Evolutionary conservation across 1,140 invertebrate genomes (phyloP).

Genomic region (Drosophila lowei): DNA sequence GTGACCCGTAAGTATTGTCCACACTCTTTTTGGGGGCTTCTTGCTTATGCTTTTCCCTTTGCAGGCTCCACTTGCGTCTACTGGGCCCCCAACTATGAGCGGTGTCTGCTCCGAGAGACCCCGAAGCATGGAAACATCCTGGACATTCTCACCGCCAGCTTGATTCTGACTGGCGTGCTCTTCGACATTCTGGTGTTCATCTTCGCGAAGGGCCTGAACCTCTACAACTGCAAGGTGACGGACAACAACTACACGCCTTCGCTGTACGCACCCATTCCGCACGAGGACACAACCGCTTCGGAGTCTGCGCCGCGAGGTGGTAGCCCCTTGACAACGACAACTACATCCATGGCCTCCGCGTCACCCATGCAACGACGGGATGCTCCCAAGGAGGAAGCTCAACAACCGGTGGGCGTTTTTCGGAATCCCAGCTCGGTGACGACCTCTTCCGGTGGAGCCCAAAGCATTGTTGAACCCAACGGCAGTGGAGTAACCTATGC

Average conservation of each 20-base stretch:
- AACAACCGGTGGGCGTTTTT: conserved; percentile 42
- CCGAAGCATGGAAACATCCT: conserved; percentile 80
- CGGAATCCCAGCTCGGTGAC: conserved; percentile 75
- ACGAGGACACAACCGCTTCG: conserved; percentile 55
- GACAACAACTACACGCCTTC: conserved; percentile 77
- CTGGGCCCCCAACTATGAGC: conserved; percentile 69
- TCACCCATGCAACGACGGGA: conserved; percentile 68
- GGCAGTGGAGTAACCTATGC: conserved; percentile 76
- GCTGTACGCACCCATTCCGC: conserved; percentile 69
- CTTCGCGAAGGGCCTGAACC: conserved; percentile 70
- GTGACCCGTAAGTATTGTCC: conserved; percentile 82
- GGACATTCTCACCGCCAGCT: conserved; percentile 69
- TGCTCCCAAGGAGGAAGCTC: conserved; percentile 8
- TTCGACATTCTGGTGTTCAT: conserved; percentile 75
- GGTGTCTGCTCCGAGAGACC: conserved; percentile 73
- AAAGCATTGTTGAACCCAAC: conserved; percentile 61
- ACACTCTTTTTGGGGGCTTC: background rate
- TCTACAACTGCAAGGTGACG: conserved; percentile 81
- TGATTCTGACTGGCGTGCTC: conserved; percentile 74
- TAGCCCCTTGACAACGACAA: conserved; percentile 61
- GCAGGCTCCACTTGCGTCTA: conserved; percentile 82
- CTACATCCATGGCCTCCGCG: conserved; percentile 40
- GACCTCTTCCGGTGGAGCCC: conserved; percentile 59
- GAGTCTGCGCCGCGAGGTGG: conserved; percentile 36
- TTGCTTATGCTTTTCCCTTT: background rate